These are phyloP conservation scores for Caenorhabditis becei DNA, from an alignment of 2,888 invertebrate species.

Conservation along the genomic window DNA sequence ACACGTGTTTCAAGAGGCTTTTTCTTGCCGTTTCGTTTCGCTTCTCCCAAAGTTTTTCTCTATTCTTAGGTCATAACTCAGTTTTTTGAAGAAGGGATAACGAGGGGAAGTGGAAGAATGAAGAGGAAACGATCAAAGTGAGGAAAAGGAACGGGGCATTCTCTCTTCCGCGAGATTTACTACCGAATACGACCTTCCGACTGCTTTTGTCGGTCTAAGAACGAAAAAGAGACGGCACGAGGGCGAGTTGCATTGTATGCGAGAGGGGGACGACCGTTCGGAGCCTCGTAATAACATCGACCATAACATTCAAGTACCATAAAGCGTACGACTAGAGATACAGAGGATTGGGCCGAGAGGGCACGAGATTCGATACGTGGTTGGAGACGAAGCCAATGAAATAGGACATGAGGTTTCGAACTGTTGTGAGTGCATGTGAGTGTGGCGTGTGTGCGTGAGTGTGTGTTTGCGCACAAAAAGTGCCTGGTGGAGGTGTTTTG, in stretches of 20 bases:
- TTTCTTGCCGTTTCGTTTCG: too few species aligned
- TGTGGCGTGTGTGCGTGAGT: slow-evolving; percentile 18
- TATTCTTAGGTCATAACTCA: slow-evolving; percentile 3
- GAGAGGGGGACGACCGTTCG: slow-evolving; percentile 38
- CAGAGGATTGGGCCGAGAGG: slow-evolving; percentile 21
- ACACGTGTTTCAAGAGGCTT: slow-evolving; percentile 14
- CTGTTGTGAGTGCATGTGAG: slow-evolving; percentile 56
- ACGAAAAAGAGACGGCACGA: slow-evolving; percentile 17
- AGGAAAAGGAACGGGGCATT: slow-evolving; percentile 18
- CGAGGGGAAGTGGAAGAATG: neutral
- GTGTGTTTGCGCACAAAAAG: slow-evolving; percentile 48
- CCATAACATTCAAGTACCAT: slow-evolving; percentile 65
- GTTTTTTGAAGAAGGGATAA: slow-evolving; percentile 3
- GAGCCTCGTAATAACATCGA: slow-evolving; percentile 55
- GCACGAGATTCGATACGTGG: slow-evolving; percentile 3
- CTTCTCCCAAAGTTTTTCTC: too few species aligned
- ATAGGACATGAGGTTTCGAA: slow-evolving; percentile 39
- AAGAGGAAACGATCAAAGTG: neutral
- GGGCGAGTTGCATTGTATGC: slow-evolving; percentile 45
- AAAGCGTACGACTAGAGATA: slow-evolving; percentile 45
- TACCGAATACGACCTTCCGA: slow-evolving; percentile 54
- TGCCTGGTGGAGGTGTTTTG: slow-evolving; percentile 27
- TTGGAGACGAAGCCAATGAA: slow-evolving; percentile 12
- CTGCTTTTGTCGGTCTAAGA: slow-evolving; percentile 36
- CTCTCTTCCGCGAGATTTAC: slow-evolving; percentile 49